Conservation (phyloP, 2,797 vertebrate genomes). For the Odontamblyopus rebecca region DNA sequence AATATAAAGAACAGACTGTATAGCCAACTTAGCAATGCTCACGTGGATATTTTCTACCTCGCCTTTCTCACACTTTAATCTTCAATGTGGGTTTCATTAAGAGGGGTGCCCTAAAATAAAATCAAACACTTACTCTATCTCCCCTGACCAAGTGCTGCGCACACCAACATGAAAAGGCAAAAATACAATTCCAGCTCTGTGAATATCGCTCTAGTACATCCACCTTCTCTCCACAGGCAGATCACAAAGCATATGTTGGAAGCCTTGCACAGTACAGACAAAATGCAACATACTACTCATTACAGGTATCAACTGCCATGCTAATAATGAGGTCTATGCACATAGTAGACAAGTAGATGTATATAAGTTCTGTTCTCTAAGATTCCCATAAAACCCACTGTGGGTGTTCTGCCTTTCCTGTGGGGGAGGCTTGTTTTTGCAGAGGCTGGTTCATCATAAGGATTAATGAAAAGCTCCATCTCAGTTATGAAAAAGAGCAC, state of each 20-base stretch:
- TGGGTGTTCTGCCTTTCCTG: slow-evolving; percentile 78
- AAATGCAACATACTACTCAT: slow-evolving; percentile 27
- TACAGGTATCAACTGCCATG: slow-evolving; percentile 40
- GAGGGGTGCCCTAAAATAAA: slow-evolving; percentile 47
- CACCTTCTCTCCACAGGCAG: slow-evolving; percentile 57
- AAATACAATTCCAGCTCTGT: slow-evolving; percentile 52
- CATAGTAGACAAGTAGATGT: slow-evolving; percentile 47
- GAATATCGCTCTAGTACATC: slow-evolving; percentile 64
- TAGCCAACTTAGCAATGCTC: slow-evolving; percentile 37
- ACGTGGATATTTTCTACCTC: slow-evolving; percentile 42
- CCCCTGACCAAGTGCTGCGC: slow-evolving; percentile 47
- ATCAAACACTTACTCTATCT: slow-evolving; percentile 41
- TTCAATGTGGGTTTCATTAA: slow-evolving; percentile 49
- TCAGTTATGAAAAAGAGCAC: slow-evolving; percentile 76
- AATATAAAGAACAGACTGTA: slow-evolving; percentile 21
- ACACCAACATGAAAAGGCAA: slow-evolving; percentile 45
- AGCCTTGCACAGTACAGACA: slow-evolving; percentile 13
- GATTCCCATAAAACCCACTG: slow-evolving; percentile 63
- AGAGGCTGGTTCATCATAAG: slow-evolving; percentile 76
- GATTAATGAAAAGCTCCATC: slow-evolving; percentile 83
- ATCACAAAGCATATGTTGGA: slow-evolving; percentile 47
- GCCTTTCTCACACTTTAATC: slow-evolving; percentile 42
- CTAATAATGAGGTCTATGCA: slow-evolving; percentile 42
- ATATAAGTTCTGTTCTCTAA: slow-evolving; percentile 60
- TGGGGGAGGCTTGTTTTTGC: slow-evolving; percentile 76